Evolutionary conservation across 2,888 invertebrate species (phyloP).

Genomic region (Scaeva pyrastri): DNA sequence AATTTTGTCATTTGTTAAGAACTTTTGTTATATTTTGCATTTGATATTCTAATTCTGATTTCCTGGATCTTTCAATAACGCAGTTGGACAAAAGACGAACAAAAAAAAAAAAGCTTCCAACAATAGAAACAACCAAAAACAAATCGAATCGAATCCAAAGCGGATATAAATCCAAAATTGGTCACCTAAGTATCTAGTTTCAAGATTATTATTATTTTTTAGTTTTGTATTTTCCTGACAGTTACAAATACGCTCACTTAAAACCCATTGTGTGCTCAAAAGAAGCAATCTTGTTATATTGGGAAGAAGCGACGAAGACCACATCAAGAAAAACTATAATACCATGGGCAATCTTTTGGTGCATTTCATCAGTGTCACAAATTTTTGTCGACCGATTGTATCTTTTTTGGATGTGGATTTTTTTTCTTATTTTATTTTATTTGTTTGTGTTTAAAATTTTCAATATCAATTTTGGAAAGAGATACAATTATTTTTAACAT

Average conservation of each 20-base stretch:
- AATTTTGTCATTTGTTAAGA: too few species aligned
- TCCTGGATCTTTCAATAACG: constrained; percentile 16
- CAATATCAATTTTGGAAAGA: constrained; percentile 45
- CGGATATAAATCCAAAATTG: constrained; percentile 26
- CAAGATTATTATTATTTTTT: constrained; percentile 8
- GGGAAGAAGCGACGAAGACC: not conserved
- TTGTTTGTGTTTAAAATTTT: constrained; percentile 1
- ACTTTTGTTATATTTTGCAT: not conserved
- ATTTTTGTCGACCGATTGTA: constrained; percentile 43
- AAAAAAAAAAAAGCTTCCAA: not conserved
- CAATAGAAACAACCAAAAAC: too few species aligned
- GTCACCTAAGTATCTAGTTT: constrained; percentile 48
- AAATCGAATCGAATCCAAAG: constrained; percentile 5
- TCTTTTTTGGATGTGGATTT: constrained; percentile 11
- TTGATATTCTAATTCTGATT: constrained; percentile 17
- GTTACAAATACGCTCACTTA: constrained; percentile 56
- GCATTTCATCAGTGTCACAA: constrained; percentile 60
- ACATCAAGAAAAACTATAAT: constrained; percentile 2
- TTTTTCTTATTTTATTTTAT: not conserved
- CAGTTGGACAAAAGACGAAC: not conserved
- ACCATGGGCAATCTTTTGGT: constrained; percentile 22
- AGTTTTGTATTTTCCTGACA: constrained; percentile 35
- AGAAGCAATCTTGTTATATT: constrained; percentile 6
- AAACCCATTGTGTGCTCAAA: constrained; percentile 35
- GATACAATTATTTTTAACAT: too few species aligned